Evolutionary conservation across 2,113 vertebrate genomes (phyloP), one percentile per base, ranked within the genome.

Genomic region (Crotalus helleri): DNA sequence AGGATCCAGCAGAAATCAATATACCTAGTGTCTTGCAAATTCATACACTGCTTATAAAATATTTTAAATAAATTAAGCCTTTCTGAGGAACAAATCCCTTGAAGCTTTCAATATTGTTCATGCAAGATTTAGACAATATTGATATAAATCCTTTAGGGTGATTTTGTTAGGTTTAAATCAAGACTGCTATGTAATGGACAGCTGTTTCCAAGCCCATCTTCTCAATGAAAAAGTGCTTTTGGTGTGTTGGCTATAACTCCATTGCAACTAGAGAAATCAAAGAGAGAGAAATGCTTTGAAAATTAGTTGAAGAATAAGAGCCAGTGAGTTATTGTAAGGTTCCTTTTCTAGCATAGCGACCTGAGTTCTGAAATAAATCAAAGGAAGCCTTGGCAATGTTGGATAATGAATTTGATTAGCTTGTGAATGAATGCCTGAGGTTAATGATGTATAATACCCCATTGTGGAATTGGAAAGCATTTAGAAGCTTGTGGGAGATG

Each of bases 351-450:
- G 85, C 2, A 24, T 53, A 93, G 88, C 13, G 3, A 95, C 92
- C 93, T 93, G 91, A 96, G 91, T 96, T 92, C 94, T 95, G 93
- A 26, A 94, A 94, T 86, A 91, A 85, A 33, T 92, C 92, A 91
- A 94, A 94, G 92, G 85, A 95, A 95, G 92, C 95, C 92, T 94
- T 96, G 95, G 95, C 94, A 93, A 23, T 81, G 92, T 85, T 81
- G 91, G 39, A 85, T 87, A 88, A 93, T 89, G 87, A 87, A 95
- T 86, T 54, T 87, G 59, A 94, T 93, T 91, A 93, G 93, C 59
- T 55, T 91, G 54, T 89, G 44, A 49, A 11, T 0, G 1, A 49
- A 11, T 0, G 1, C 87, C 93, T 92, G 87, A 1, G 0, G 19
- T 95, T 90, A 85, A 93, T 49, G 3, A 1, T 0, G 26, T 89